phyloP scores from a whole-genome alignment of 2,797 vertebrate species.

The Spheniscus humboldti region DNA sequence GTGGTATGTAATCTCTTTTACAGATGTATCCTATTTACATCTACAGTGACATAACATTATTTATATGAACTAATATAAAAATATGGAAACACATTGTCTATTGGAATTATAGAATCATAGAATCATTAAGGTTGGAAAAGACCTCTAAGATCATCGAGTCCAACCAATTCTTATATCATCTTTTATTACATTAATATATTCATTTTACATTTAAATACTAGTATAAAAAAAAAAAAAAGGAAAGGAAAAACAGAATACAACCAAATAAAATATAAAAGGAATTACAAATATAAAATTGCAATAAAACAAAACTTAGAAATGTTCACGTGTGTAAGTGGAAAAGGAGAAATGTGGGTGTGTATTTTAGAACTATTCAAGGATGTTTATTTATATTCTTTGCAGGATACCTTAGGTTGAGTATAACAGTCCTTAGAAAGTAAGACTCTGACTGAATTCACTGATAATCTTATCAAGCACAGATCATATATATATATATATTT shows the following conservation, averaged over 20 bases:
- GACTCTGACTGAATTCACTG: neutral
- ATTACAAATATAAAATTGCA: neutral
- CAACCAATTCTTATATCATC: neutral
- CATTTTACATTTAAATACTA: neutral
- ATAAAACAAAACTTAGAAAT: neutral
- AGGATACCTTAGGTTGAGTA: neutral
- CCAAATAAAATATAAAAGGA: neutral
- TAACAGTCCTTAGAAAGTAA: neutral
- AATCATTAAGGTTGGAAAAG: too few relatives aligned
- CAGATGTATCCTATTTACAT: neutral
- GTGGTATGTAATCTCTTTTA: neutral
- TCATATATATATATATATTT: too few relatives aligned
- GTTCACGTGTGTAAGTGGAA: neutral
- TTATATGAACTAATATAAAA: neutral
- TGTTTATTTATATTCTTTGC: neutral
- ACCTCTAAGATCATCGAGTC: too few relatives aligned
- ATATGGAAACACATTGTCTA: neutral
- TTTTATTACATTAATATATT: neutral
- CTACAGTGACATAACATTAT: neutral
- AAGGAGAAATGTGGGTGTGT: neutral
- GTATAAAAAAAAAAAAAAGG: neutral
- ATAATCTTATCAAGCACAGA: neutral
- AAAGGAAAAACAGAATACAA: neutral
- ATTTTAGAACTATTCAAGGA: neutral
- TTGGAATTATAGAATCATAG: neutral